Base-by-base conservation (phyloP, 2,797 vertebrate genomes). In the Anomalospiza imberbis region DNA sequence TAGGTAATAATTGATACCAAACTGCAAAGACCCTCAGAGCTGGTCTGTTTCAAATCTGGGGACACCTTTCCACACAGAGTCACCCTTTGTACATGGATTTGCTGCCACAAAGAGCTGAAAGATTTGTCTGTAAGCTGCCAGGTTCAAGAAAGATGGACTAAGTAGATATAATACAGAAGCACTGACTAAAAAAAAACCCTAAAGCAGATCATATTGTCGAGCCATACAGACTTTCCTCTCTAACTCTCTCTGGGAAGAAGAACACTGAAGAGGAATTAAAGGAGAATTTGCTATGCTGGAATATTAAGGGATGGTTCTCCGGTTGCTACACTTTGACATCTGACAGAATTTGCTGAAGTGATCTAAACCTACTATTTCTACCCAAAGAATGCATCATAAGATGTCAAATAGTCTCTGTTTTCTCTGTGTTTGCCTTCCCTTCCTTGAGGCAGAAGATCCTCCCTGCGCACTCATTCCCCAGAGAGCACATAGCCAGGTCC, bases 191-290 rank as follows among this genome's bases (percentile, higher is more conserved):
- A 65, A 53, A 53, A 51, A 42, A 13, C 16, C 42, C 32, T 20
- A 57, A 77, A 71, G 18, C 1, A 5, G 63, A 17, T 50, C 19
- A 55, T 51, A 44, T 18, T 84, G 22, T 61, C 71, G 61, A 51
- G 17, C 17, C 53, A 4, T 10, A 45, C 17, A 78, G 76, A 38
- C 28, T 58, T 17, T 22, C 24, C 48, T 67, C 16, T 65, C 42
- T 53, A 40, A 79, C 57, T 89, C 62, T 84, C 80, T 95, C 80
- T 93, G 78, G 85, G 85, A 86, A 96, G 63, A 86, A 83, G 48
- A 95, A 45, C 63, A 57, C 50, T 55, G 28, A 70, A 58, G 84
- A 95, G 83, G 77, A 95, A 92, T 48, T 66, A 94, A 95, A 85
- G 92, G 76, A 61, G 63, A 78, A 36, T 61, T 40, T 31, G 40